These are phyloP conservation scores for Hemibagrus guttatus DNA, from an alignment of 2,797 vertebrate species.

Conservation along the genomic window DNA sequence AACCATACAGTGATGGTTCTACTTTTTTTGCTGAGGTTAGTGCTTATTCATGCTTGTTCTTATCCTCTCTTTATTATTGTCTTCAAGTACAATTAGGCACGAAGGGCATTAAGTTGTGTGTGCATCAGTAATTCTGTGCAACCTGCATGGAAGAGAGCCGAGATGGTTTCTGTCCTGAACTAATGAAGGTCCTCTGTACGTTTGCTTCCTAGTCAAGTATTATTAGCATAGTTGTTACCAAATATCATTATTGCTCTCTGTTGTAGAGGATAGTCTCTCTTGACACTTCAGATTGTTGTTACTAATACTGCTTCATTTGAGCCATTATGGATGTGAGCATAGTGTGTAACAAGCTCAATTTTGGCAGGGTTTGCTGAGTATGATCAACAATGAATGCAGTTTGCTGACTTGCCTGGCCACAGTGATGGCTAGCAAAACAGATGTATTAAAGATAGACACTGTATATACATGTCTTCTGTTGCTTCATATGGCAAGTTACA, in stretches of 20 bases:
- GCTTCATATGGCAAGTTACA: background rate
- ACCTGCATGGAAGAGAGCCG: background rate
- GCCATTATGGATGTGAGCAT: background rate
- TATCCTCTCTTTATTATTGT: background rate
- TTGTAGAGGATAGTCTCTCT: background rate
- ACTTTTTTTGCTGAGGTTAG: background rate
- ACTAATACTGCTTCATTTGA: background rate
- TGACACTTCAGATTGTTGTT: background rate
- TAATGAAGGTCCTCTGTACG: background rate
- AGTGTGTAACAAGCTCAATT: background rate
- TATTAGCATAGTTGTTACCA: background rate
- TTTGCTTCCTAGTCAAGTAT: background rate
- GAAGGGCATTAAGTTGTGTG: background rate
- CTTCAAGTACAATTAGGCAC: background rate
- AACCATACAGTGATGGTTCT: slow-evolving; percentile 1
- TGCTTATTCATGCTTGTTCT: background rate
- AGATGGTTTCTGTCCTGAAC: background rate
- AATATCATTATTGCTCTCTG: background rate
- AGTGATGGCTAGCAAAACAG: background rate
- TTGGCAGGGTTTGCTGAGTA: background rate
- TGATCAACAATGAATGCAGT: background rate
- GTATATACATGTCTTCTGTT: background rate
- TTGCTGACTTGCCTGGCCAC: background rate
- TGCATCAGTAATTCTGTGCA: background rate
- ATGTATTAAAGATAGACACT: background rate